Base-by-base conservation (phyloP, 2,888 invertebrate genomes). In the Lymantria dispar region DNA sequence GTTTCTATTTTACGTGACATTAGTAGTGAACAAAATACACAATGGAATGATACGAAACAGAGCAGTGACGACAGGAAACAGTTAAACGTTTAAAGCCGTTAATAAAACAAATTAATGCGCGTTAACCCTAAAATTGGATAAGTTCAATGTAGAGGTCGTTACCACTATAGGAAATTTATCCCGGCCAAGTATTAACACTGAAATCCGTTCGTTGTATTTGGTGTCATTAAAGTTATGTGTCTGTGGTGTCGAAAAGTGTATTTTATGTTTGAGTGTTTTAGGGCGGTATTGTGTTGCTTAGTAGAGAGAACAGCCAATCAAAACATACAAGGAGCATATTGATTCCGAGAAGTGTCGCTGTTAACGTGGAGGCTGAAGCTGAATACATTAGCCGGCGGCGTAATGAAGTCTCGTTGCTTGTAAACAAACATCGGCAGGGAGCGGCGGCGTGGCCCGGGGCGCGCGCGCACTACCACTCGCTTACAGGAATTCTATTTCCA, bases 271-370 rank as follows among this genome's bases (percentile, higher is more conserved):
- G 62, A 60, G 62, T 45, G 52, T 64, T 64, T 81, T 83, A 76
- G 81, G 80, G 74, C 69, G 71, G 68, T 64, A 10, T 76, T 83
- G 78, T 71, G 70, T 67, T 77, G 74, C 78, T 60, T 66, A 61
- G 60, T 60, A 61, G 57, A 61, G 68, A 73, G 76, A 78, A 74
- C 76, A 87, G 83, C 87, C 88, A 90, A 90, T 91, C 91, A 91
- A 91, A 91, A 91, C 91, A 90, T 90, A 90, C 91, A 89, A 88
- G 88, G 87, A 90, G 87, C 90, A 88, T 91, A 91, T 91, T 91
- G 91, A 91, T 91, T 91, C 91, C 86, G 88, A 90, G 91, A 91
- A 91, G 91, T 91, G 91, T 91, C 91, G 89, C 88, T 89, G 91
- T 90, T 89, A 90, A 88, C 91, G 89, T 88, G 87, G 83, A 89